Percentiles rank a stretch among this genome's conserved stretches.
phyloP scores from a whole-genome alignment of 2,888 invertebrate genomes.

The Eristalis tenax region DNA sequence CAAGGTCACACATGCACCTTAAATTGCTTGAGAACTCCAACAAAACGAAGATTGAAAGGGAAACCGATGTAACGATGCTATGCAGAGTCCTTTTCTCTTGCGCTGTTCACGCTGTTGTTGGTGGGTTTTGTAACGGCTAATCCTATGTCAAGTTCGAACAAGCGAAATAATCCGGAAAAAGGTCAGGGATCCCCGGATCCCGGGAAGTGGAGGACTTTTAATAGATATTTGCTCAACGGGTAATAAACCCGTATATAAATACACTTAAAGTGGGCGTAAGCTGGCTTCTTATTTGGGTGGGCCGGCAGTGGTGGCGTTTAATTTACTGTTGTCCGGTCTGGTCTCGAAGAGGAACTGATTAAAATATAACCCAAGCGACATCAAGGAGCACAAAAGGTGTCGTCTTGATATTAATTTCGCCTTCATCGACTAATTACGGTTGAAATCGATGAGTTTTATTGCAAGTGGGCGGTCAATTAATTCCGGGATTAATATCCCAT shows the following conservation, averaged over 20 bases:
- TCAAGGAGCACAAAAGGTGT: slow-evolving; percentile 15
- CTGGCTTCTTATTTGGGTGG: not conserved
- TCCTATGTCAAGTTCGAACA: slow-evolving; percentile 30
- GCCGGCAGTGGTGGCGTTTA: slow-evolving; percentile 1
- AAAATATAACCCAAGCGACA: slow-evolving; percentile 5
- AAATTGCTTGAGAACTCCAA: slow-evolving; percentile 25
- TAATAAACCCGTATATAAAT: slow-evolving; percentile 36
- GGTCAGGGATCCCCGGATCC: slow-evolving; percentile 11
- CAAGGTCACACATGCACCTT: slow-evolving; percentile 8
- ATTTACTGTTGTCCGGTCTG: not conserved
- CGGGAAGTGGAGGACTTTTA: slow-evolving; percentile 22
- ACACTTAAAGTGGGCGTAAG: slow-evolving; percentile 25
- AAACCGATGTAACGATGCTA: not conserved
- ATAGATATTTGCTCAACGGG: slow-evolving; percentile 38
- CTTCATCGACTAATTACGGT: slow-evolving; percentile 29
- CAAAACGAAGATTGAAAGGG: slow-evolving; percentile 15
- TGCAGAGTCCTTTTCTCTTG: not conserved
- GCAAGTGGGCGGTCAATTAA: not conserved
- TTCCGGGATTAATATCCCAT: not conserved
- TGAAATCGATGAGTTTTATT: slow-evolving; percentile 13
- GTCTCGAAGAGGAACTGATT: slow-evolving; percentile 27
- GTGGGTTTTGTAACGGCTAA: slow-evolving; percentile 1
- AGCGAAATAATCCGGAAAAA: slow-evolving; percentile 54
- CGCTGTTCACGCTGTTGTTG: not conserved
- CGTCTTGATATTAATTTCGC: slow-evolving; percentile 19